Conservation (phyloP, 2,797 vertebrate genomes). For the Cyprinella venusta region DNA sequence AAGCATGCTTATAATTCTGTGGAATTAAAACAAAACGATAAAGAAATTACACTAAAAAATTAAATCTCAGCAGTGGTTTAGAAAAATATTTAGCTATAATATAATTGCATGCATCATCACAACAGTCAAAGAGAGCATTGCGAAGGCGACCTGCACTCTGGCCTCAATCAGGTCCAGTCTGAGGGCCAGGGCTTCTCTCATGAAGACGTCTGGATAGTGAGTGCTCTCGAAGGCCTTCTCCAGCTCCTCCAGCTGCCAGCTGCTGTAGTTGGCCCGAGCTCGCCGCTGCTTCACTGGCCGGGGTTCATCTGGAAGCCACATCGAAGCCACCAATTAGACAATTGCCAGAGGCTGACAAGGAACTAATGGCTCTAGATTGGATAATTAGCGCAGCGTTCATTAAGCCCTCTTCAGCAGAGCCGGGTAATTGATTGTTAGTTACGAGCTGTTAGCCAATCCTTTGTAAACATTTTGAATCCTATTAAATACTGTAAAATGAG, state of each 20-base stretch:
- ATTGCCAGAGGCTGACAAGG: conserved; percentile 78
- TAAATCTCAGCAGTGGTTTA: background rate
- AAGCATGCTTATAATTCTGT: background rate
- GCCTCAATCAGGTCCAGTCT: conserved; percentile 86
- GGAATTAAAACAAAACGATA: background rate
- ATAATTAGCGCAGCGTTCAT: conserved; percentile 80
- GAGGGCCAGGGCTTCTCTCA: conserved; percentile 86
- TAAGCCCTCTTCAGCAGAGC: conserved; percentile 76
- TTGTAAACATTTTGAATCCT: conserved; percentile 80
- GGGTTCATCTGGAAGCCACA: conserved; percentile 83
- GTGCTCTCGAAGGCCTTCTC: conserved; percentile 85
- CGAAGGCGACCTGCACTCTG: conserved; percentile 79
- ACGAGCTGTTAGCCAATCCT: conserved; percentile 81
- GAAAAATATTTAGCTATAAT: background rate
- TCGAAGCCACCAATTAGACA: conserved; percentile 78
- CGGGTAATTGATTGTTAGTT: conserved; percentile 85
- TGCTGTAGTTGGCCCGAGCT: conserved; percentile 88
- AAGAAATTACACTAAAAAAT: no score
- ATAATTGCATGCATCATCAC: background rate
- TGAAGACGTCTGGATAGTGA: conserved; percentile 87
- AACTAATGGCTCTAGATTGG: conserved; percentile 83
- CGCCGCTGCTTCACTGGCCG: conserved; percentile 86
- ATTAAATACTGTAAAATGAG: conserved; percentile 70
- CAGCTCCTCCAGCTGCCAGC: conserved; percentile 89
- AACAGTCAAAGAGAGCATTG: background rate